Conservation (phyloP, 2,888 invertebrate genomes). For the Ischnus inquisitorius region DNA sequence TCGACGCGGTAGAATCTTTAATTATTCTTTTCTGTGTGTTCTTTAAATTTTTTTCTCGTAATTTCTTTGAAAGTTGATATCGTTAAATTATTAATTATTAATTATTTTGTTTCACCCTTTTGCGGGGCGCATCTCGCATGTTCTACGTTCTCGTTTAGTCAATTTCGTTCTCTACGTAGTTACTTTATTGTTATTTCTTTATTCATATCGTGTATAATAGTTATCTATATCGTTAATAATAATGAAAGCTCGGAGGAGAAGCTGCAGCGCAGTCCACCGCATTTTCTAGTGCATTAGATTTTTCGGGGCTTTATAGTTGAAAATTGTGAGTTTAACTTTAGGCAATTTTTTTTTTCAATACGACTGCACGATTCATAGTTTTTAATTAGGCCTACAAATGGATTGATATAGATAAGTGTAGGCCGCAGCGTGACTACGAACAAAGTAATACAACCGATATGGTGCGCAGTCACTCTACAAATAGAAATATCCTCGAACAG, state of each 20-base stretch:
- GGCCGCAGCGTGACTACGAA: neutral
- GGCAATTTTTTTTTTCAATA: neutral
- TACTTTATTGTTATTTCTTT: slow-evolving; percentile 36
- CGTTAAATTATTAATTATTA: slow-evolving; percentile 47
- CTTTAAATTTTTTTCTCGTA: neutral
- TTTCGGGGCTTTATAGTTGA: neutral
- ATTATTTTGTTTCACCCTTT: slow-evolving; percentile 54
- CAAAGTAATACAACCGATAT: neutral
- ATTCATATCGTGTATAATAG: slow-evolving; percentile 59
- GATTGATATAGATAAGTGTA: slow-evolving; percentile 7
- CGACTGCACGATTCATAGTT: neutral
- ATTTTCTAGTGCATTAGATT: neutral
- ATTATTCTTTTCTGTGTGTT: neutral
- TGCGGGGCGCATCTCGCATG: slow-evolving; percentile 52
- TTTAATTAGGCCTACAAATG: slow-evolving; percentile 24
- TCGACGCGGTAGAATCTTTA: slow-evolving; percentile 42
- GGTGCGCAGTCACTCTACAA: neutral
- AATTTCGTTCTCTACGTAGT: slow-evolving; percentile 53
- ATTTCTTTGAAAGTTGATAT: slow-evolving; percentile 28
- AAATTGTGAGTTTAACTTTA: slow-evolving; percentile 6
- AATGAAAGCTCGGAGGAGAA: slow-evolving; percentile 57
- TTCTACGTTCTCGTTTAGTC: slow-evolving; percentile 60
- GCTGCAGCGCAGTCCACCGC: slow-evolving; percentile 16
- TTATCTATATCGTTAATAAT: slow-evolving; percentile 62
- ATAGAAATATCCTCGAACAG: neutral